Percentiles rank a stretch among this genome's conserved stretches.
phyloP scores from a whole-genome alignment of 2,113 vertebrate genomes.

The Sisor rabdophorus region DNA sequence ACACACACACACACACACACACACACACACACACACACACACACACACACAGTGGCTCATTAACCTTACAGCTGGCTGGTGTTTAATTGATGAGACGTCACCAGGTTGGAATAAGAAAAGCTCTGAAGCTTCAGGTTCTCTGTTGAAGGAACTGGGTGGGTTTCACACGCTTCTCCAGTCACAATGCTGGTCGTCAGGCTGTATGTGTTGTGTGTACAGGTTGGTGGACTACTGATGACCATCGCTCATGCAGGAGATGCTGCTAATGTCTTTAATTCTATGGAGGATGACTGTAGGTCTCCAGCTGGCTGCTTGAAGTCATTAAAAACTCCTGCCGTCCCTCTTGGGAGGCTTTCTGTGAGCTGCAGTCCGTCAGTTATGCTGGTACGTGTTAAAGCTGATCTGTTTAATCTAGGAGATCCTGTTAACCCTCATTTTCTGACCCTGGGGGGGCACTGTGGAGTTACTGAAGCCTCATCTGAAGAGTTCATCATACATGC shows the following conservation, averaged over 20 bases:
- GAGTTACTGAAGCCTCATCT: slow-evolving; percentile 6
- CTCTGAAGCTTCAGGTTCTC: neutral
- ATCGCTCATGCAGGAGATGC: neutral
- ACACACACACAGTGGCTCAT: too few relatives aligned
- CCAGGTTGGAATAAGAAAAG: neutral
- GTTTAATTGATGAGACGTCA: neutral
- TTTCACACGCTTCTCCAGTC: neutral
- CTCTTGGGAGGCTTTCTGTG: slow-evolving; percentile 29
- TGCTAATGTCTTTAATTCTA: neutral
- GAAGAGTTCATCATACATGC: slow-evolving; percentile 30
- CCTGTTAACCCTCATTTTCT: slow-evolving; percentile 34
- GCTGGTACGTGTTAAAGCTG: slow-evolving; percentile 37
- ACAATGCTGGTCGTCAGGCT: neutral
- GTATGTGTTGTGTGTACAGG: neutral
- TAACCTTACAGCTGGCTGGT: neutral
- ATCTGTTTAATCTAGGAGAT: slow-evolving; percentile 30
- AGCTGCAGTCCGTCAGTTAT: slow-evolving; percentile 36
- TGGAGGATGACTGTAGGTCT: neutral
- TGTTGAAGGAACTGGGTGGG: neutral
- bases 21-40: too few relatives aligned
- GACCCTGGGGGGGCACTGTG: slow-evolving; percentile 36
- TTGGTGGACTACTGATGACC: neutral
- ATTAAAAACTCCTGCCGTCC: neutral
- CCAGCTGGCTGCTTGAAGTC: neutral
- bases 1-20: too few relatives aligned